A percentile compares a stretch with the other conserved stretches of the same genome.
phyloP scores from a whole-genome alignment of 2,797 vertebrate species.

The Paguma larvata region DNA sequence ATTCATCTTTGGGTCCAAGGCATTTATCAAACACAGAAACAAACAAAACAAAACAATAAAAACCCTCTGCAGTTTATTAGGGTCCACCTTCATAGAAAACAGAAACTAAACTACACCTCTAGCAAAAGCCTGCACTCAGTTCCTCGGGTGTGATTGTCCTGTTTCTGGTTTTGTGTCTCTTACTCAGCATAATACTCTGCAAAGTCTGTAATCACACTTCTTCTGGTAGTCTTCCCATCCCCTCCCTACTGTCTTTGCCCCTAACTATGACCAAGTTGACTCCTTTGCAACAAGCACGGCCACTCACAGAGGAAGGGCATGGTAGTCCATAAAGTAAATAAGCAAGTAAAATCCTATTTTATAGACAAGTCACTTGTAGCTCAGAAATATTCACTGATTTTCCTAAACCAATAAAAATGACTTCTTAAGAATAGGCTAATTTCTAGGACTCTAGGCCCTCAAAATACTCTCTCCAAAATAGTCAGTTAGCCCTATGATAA shows the following conservation, averaged over 20 bases:
- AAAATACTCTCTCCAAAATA: slow-evolving; percentile 7
- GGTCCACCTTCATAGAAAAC: not conserved
- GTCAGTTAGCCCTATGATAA: not conserved
- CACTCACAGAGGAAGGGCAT: not conserved
- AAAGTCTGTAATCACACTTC: not conserved
- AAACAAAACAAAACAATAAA: not conserved
- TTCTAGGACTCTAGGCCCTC: not conserved
- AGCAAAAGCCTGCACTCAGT: not conserved
- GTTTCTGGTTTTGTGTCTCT: not conserved
- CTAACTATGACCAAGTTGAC: not conserved
- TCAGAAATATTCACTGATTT: not conserved
- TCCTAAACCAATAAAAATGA: not conserved
- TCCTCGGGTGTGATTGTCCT: not conserved
- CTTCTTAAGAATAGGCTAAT: not conserved
- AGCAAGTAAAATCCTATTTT: not conserved
- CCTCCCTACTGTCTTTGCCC: not conserved
- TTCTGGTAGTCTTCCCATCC: not conserved
- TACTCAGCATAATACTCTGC: not conserved
- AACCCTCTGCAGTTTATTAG: not conserved
- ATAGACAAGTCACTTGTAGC: not conserved
- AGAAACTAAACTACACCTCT: not conserved
- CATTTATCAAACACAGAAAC: not conserved
- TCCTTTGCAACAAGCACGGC: not conserved
- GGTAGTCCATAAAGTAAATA: not conserved
- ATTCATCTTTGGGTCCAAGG: not conserved